Evolutionary conservation across 2,797 vertebrate genomes (phyloP).

Genomic region (Syncerus caffer): DNA sequence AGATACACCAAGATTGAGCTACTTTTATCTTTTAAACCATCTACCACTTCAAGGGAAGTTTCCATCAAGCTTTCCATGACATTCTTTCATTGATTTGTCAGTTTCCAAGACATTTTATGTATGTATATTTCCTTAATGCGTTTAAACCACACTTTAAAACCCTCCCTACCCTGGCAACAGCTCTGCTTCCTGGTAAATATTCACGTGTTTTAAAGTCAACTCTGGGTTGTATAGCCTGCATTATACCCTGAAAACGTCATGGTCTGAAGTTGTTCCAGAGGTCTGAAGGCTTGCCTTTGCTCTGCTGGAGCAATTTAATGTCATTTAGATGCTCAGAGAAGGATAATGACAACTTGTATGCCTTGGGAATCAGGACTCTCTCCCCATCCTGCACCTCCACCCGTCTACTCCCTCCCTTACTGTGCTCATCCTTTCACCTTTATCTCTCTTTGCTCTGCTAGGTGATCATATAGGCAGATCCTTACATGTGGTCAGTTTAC

Average conservation of each 20-base stretch:
- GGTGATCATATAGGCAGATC: not conserved
- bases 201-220: not conserved
- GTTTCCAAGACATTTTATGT: slow-evolving; percentile 60
- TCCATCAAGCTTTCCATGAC: slow-evolving; percentile 53
- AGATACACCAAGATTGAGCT: not conserved
- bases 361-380: not conserved
- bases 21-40: slow-evolving; percentile 52
- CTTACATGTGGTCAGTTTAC: not conserved
- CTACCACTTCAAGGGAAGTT: slow-evolving; percentile 66
- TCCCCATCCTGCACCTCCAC: accelerated
- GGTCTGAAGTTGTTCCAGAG: not conserved
- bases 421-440: not conserved
- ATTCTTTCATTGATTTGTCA: slow-evolving; percentile 65
- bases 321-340: not conserved
- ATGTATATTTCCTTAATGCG: slow-evolving; percentile 62
- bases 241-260: not conserved
- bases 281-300: not conserved
- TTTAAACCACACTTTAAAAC: slow-evolving; percentile 47
- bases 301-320: not conserved
- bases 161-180: not conserved
- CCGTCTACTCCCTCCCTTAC: not conserved
- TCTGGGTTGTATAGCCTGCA: slow-evolving; percentile 9
- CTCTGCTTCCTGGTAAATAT: slow-evolving; percentile 28
- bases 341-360: not conserved
- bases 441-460: not conserved